Conservation (phyloP, 2,888 invertebrate species). For the Chloroclysta siterata region DNA sequence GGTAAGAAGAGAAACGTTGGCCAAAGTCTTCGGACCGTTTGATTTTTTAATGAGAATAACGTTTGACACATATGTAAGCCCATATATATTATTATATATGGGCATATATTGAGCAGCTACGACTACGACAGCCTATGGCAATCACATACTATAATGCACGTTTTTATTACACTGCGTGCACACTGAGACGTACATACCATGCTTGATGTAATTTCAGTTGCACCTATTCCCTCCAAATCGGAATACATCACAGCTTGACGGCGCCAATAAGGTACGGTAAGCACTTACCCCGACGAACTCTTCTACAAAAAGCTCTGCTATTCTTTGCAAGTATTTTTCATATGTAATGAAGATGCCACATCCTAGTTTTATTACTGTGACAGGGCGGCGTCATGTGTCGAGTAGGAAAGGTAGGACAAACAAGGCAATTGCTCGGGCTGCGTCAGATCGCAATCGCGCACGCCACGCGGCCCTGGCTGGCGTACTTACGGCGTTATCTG, state of each 20-base stretch:
- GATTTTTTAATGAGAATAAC: neutral
- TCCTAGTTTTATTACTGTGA: constrained; percentile 36
- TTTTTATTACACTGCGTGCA: no score
- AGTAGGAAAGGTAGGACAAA: constrained; percentile 73
- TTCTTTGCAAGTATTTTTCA: neutral
- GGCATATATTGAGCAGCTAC: no score
- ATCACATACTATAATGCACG: no score
- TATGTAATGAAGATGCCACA: constrained; percentile 33
- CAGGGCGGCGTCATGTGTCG: constrained; percentile 40
- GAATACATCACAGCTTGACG: neutral
- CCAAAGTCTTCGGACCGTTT: neutral
- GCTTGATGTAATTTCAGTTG: neutral
- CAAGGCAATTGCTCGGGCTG: constrained; percentile 74
- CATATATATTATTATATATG: no score
- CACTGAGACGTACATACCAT: no score
- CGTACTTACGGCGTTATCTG: constrained; percentile 46
- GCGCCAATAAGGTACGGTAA: neutral
- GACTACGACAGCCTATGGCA: no score
- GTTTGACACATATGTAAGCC: no score
- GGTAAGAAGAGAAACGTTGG: neutral
- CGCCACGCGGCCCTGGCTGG: constrained; percentile 55
- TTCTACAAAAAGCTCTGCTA: no score
- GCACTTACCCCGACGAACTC: no score
- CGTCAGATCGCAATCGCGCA: constrained; percentile 69
- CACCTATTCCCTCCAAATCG: neutral